Evolutionary conservation across 2,113 vertebrate species (phyloP).

Genomic region (Sialia sialis): DNA sequence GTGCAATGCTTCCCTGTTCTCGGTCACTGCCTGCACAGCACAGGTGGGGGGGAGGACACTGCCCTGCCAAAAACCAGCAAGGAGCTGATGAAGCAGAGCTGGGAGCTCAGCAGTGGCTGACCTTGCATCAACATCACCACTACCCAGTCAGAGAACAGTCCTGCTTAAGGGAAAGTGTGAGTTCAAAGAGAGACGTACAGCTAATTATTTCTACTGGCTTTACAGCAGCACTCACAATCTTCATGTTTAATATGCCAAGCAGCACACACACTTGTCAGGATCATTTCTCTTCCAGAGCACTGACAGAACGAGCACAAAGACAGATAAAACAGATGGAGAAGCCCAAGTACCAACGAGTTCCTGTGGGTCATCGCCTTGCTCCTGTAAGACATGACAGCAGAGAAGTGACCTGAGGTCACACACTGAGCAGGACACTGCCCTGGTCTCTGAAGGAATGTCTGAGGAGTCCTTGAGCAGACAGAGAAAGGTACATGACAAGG

Average conservation of each 20-base stretch:
- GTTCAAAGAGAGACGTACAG: neutral
- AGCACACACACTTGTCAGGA: neutral
- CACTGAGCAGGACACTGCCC: neutral
- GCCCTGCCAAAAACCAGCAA: neutral
- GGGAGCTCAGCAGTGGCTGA: neutral
- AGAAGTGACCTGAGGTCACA: neutral
- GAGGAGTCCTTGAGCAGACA: neutral
- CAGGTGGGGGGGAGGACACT: neutral
- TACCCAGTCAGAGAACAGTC: neutral
- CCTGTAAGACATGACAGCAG: neutral
- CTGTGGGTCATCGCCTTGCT: neutral
- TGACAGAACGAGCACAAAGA: neutral
- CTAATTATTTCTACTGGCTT: neutral
- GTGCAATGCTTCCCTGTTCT: neutral
- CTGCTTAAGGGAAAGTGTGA: neutral
- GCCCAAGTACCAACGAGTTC: neutral
- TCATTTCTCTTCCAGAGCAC: neutral
- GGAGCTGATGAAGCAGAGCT: neutral
- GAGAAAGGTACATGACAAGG: neutral
- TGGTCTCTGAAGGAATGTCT: neutral
- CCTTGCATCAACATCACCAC: neutral
- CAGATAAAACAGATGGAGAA: neutral
- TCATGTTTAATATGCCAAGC: neutral
- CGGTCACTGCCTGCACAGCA: rapidly evolving
- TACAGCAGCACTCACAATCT: neutral